A percentile compares a stretch with the other conserved stretches of the same genome.
These are phyloP conservation scores for Ptilonorhynchus violaceus DNA, from an alignment of 2,113 vertebrate species.

Conservation along the genomic window DNA sequence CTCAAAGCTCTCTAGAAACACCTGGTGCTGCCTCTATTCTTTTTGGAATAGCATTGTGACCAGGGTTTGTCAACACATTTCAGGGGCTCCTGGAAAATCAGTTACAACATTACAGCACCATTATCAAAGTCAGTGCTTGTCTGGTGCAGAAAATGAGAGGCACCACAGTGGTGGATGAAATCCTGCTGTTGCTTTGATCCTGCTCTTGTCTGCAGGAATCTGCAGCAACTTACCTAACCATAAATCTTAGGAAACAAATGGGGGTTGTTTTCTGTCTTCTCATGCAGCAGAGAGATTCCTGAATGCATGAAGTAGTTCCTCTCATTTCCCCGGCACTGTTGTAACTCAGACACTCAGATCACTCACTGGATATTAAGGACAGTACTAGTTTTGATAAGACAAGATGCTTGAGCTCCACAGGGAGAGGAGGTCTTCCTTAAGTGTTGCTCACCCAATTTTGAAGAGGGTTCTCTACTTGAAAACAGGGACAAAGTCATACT, in stretches of 20 bases:
- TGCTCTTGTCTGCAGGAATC: neutral
- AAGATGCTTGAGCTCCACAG: neutral
- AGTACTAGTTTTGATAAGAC: neutral
- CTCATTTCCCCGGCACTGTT: neutral
- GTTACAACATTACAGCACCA: neutral
- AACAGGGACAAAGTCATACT: fast-evolving
- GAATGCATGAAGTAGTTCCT: neutral
- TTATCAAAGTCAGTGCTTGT: neutral
- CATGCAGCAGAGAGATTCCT: neutral
- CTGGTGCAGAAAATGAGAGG: neutral
- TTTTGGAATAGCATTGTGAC: neutral
- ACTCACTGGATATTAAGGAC: neutral
- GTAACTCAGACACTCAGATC: neutral
- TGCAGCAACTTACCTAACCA: neutral
- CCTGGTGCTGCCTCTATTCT: neutral
- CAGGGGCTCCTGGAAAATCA: neutral
- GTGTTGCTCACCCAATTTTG: neutral
- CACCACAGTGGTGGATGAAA: neutral
- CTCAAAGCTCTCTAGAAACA: neutral
- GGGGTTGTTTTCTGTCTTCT: neutral
- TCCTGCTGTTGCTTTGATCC: neutral
- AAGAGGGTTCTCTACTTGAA: neutral
- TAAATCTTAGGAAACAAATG: neutral
- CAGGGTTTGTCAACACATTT: neutral
- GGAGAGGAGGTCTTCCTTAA: neutral